phyloP scores from a whole-genome alignment of 2,113 vertebrate genomes.

The Haemorhous mexicanus region DNA sequence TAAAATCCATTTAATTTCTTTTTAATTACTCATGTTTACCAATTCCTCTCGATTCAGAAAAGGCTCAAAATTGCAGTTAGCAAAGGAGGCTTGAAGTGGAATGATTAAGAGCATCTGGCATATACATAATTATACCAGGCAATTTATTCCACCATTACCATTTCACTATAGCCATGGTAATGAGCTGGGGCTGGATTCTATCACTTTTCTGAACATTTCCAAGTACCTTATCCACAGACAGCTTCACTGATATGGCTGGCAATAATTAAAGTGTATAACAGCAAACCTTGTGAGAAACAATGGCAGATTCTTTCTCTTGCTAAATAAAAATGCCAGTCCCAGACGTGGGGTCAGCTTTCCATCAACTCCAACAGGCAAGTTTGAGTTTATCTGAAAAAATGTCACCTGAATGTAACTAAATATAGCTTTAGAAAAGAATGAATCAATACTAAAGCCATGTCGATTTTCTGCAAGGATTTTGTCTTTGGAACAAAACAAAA shows the following conservation, averaged over 20 bases:
- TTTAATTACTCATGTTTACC: conserved; percentile 57
- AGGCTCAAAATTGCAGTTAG: conserved; percentile 32
- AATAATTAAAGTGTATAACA: neutral
- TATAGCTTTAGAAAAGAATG: neutral
- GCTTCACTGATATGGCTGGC: neutral
- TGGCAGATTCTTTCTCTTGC: neutral
- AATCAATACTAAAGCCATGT: neutral
- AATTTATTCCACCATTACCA: conserved; percentile 46
- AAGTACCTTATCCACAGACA: neutral
- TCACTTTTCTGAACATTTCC: neutral
- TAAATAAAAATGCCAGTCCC: neutral
- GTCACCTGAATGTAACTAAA: neutral
- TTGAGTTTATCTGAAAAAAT: neutral
- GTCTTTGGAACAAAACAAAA: neutral
- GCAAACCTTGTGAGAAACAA: neutral
- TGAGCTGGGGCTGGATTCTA: neutral
- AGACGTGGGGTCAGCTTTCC: neutral
- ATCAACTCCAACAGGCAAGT: neutral
- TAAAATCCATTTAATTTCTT: conserved; percentile 58
- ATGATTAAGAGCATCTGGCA: conserved; percentile 59
- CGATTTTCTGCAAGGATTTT: neutral
- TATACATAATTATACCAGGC: conserved; percentile 21
- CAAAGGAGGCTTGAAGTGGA: conserved; percentile 42
- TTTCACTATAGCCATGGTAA: neutral
- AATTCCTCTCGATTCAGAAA: conserved; percentile 12